phyloP scores from a whole-genome alignment of 1,140 invertebrate species.

The Sitophilus oryzae region DNA sequence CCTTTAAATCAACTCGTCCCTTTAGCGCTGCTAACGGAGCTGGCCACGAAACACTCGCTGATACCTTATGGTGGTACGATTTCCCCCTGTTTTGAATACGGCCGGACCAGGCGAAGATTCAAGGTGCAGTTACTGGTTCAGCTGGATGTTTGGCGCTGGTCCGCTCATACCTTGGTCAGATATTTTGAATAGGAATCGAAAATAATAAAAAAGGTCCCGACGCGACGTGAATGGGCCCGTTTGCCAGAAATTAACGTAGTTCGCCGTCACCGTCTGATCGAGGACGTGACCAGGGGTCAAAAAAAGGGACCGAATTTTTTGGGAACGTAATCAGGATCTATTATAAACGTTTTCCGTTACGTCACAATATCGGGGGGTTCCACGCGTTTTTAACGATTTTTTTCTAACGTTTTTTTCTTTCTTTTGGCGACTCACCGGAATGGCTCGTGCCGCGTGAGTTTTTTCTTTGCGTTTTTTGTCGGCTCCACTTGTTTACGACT shows the following conservation, averaged over 20 bases:
- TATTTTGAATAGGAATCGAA: constrained; percentile 19
- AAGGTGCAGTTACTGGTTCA: not conserved
- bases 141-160: constrained; percentile 2
- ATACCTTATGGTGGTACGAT: constrained; percentile 12
- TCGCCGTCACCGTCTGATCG: constrained; percentile 20
- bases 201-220: constrained; percentile 27
- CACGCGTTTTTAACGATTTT: constrained; percentile 30
- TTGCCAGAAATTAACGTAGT: constrained; percentile 14
- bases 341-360: constrained; percentile 29
- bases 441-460: constrained; percentile 18
- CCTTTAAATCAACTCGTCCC: not conserved
- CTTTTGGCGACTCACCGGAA: not conserved
- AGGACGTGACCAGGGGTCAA: constrained; percentile 29
- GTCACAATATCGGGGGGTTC: constrained; percentile 13
- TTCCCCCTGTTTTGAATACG: constrained; percentile 26
- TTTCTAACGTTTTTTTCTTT: constrained; percentile 25
- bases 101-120: constrained; percentile 10
- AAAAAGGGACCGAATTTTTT: constrained; percentile 26
- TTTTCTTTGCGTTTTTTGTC: not conserved
- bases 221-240: constrained; percentile 17
- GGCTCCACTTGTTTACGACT: constrained; percentile 7
- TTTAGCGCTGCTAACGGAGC: not conserved
- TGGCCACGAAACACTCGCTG: constrained; percentile 1
- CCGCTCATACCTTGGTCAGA: constrained; percentile 16
- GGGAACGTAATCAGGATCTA: constrained; percentile 20